phyloP scores from a whole-genome alignment of 2,113 vertebrate species.

The Maccullochella peelii region DNA sequence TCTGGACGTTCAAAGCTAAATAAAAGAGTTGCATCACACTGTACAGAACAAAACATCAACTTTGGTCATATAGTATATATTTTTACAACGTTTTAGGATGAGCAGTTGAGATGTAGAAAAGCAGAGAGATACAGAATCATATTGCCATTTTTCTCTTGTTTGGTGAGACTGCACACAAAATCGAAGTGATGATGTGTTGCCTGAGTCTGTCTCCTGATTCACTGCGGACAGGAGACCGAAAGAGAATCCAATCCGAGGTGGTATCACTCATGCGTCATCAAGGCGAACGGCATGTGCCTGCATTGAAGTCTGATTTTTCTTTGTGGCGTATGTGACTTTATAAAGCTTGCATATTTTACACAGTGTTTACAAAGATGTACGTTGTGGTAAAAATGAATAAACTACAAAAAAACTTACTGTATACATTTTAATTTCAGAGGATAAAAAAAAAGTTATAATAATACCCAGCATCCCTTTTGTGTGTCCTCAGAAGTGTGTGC shows the following conservation, averaged over 20 bases:
- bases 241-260: conserved; percentile 45
- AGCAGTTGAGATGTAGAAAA: conserved; percentile 41
- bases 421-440: conserved; percentile 76
- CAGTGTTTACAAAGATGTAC: conserved; percentile 84
- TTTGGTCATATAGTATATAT: conserved; percentile 79
- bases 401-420: conserved; percentile 75
- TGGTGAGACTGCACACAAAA: conserved; percentile 25
- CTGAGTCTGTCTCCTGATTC: conserved; percentile 20
- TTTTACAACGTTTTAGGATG: conserved; percentile 72
- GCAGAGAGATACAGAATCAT: conserved; percentile 45
- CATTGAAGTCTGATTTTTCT: conserved; percentile 76
- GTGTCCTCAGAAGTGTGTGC: conserved; percentile 76
- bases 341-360: conserved; percentile 85
- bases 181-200: conserved; percentile 11
- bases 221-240: conserved; percentile 1
- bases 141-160: conserved; percentile 45
- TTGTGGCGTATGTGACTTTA: conserved; percentile 83
- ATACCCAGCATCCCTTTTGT: conserved; percentile 70
- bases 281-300: conserved; percentile 82
- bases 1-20: conserved; percentile 42
- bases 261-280: conserved; percentile 68
- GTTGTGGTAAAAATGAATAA: conserved; percentile 79
- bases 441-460: conserved; percentile 57
- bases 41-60: conserved; percentile 67
- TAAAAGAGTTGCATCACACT: conserved; percentile 61